These are phyloP conservation scores for Callinectes sapidus DNA, from an alignment of 2,888 invertebrate species.

Conservation along the genomic window DNA sequence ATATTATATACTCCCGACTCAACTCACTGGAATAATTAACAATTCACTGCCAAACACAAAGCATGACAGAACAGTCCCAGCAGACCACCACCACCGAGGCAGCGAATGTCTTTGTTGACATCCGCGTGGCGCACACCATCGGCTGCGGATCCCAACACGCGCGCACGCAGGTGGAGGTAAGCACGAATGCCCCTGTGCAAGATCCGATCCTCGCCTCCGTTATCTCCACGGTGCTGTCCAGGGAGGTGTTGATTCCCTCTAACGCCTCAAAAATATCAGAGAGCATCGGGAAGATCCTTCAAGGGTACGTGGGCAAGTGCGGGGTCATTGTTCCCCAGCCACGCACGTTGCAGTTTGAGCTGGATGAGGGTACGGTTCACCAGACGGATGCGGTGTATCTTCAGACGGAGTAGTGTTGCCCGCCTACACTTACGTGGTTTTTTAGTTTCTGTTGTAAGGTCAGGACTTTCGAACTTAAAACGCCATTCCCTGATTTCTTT, in stretches of 20 bases:
- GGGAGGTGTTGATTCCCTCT: neutral
- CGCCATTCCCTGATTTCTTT: no score
- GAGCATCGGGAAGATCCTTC: neutral
- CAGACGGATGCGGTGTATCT: neutral
- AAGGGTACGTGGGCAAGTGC: neutral
- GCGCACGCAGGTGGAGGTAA: neutral
- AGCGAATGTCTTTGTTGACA: neutral
- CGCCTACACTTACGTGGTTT: no score
- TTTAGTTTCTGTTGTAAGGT: no score
- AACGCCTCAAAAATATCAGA: neutral
- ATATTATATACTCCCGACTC: no score
- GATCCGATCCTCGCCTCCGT: neutral
- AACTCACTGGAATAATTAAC: neutral
- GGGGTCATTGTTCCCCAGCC: neutral
- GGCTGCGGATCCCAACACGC: neutral
- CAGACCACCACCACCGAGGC: neutral
- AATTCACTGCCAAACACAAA: neutral
- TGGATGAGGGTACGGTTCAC: neutral
- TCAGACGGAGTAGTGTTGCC: neutral
- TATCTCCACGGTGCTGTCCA: neutral
- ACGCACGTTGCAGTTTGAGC: neutral
- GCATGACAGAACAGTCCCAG: neutral
- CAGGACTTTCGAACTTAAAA: no score
- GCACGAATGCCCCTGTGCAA: neutral
- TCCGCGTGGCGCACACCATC: neutral